Evolutionary conservation across 2,888 invertebrate species (phyloP).

Genomic region (Podabrus alpinus): DNA sequence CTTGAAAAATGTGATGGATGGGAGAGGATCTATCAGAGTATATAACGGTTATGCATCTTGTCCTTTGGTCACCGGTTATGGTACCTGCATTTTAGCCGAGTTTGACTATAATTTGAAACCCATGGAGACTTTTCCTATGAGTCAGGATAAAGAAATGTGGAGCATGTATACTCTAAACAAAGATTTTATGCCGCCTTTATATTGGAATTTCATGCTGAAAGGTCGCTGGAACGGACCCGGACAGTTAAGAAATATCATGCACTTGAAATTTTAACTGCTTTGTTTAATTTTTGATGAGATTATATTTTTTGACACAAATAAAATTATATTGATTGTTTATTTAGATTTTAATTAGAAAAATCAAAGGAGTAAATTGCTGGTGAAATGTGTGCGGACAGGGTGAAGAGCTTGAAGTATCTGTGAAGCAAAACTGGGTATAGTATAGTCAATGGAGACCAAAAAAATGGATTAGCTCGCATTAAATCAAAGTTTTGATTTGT

Average conservation of each 20-base stretch:
- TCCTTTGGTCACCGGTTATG: slow-evolving; percentile 87
- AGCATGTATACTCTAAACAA: slow-evolving; percentile 83
- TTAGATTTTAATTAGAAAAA: background rate
- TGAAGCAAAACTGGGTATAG: no score
- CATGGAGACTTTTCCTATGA: slow-evolving; percentile 88
- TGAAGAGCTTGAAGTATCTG: no score
- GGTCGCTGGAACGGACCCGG: slow-evolving; percentile 84
- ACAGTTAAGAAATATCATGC: slow-evolving; percentile 61
- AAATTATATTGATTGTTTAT: background rate
- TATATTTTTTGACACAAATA: no score
- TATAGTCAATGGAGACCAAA: no score
- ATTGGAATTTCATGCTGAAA: slow-evolving; percentile 88
- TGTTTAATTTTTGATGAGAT: no score
- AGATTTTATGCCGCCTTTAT: slow-evolving; percentile 83
- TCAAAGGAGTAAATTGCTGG: no score
- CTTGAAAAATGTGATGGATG: slow-evolving; percentile 69
- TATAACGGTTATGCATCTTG: slow-evolving; percentile 98
- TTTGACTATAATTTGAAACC: slow-evolving; percentile 86
- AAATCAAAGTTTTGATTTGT: no score
- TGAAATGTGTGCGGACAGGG: no score
- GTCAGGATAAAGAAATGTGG: slow-evolving; percentile 72
- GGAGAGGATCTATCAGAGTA: slow-evolving; percentile 54
- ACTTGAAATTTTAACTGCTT: slow-evolving; percentile 34
- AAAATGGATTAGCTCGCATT: no score
- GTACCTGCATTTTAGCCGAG: slow-evolving; percentile 87